phyloP scores from a whole-genome alignment of 2,113 vertebrate species.

The Dinomys branickii region DNA sequence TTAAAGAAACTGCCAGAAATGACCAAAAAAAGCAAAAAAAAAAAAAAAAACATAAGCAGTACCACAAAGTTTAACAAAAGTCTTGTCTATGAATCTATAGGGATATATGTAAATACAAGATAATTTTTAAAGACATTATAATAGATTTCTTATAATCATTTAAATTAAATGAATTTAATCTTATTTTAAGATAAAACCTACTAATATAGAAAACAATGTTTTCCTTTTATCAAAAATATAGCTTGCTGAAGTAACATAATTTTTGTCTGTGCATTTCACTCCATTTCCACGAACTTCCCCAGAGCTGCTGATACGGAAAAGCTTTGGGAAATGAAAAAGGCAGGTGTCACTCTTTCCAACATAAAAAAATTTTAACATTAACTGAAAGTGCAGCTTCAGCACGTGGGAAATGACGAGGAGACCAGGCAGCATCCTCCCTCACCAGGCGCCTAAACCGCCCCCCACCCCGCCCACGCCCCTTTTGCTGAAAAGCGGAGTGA shows the following conservation, averaged over 20 bases:
- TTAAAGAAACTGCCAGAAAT: not conserved
- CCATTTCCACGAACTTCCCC: not conserved
- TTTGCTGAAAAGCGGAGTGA: conserved; percentile 62
- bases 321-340: conserved; percentile 29
- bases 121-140: not conserved
- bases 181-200: conserved; percentile 7
- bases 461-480: conserved; percentile 47
- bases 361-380: not conserved
- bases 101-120: not conserved
- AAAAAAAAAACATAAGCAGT: not conserved
- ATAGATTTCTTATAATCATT: conserved; percentile 9
- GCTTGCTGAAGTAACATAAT: not conserved
- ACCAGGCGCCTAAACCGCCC: conserved; percentile 39
- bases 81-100: not conserved
- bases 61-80: not conserved
- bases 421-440: conserved; percentile 57
- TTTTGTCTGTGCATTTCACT: not conserved
- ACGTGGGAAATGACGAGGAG: conserved; percentile 53
- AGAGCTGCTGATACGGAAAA: not conserved
- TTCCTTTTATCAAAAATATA: not conserved
- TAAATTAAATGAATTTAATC: not conserved
- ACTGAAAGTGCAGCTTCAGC: conserved; percentile 27
- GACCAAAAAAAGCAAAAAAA: not conserved
- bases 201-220: not conserved
- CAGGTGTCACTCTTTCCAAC: not conserved